Evolutionary conservation across 2,113 vertebrate genomes (phyloP).

Genomic region (Phyllostomus hastatus): DNA sequence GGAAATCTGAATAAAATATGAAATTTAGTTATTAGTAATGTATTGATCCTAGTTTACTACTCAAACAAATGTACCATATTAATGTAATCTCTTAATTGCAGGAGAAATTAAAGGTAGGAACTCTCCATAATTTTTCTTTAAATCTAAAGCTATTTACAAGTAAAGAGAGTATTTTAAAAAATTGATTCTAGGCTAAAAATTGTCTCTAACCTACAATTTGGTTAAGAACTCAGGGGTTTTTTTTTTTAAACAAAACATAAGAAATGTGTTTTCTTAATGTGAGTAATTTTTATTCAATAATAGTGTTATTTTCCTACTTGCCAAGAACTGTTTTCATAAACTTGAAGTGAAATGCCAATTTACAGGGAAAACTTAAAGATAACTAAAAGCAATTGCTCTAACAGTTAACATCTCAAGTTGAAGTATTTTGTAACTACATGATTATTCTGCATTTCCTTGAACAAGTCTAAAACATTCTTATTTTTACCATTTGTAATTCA

Average conservation of each 20-base stretch:
- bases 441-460: not conserved
- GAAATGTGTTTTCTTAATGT: not conserved
- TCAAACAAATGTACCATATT: not conserved
- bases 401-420: not conserved
- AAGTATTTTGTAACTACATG: not conserved
- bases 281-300: not conserved
- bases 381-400: not conserved
- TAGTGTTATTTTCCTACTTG: not conserved
- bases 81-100: not conserved
- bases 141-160: not conserved
- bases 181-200: not conserved
- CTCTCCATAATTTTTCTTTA: not conserved
- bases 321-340: not conserved
- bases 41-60: not conserved
- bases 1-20: not conserved
- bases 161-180: not conserved
- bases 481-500: conserved; percentile 26
- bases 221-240: not conserved
- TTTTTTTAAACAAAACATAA: not conserved
- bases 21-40: not conserved
- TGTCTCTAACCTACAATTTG: not conserved
- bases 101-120: not conserved
- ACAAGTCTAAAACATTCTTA: conserved; percentile 10
- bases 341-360: not conserved
- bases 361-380: not conserved